Percentiles rank a stretch among this genome's conserved stretches.
These are phyloP conservation scores for Melinaea menophilus DNA, from an alignment of 2,888 invertebrate genomes.

Conservation along the genomic window DNA sequence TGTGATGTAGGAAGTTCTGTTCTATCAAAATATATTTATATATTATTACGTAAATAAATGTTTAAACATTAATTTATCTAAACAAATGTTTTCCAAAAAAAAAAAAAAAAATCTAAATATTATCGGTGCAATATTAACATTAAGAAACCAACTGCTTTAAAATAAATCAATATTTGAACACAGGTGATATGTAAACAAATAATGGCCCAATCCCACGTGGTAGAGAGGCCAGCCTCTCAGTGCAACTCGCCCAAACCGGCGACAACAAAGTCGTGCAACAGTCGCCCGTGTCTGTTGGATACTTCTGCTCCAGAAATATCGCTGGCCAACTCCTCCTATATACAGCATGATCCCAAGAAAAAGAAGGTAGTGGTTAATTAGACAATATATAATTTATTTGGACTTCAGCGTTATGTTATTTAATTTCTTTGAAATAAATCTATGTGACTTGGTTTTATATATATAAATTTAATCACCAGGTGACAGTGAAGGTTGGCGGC, in stretches of 20 bases:
- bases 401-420: background rate
- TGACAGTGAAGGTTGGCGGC: slow-evolving; percentile 92
- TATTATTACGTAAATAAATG: too few species aligned
- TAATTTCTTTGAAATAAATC: background rate
- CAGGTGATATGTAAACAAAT: slow-evolving; percentile 92
- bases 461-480: slow-evolving; percentile 48
- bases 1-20: too few species aligned
- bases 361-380: slow-evolving; percentile 74
- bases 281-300: slow-evolving; percentile 85
- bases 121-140: background rate
- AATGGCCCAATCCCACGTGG: slow-evolving; percentile 94
- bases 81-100: background rate
- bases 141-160: background rate
- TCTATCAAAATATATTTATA: too few species aligned
- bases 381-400: background rate
- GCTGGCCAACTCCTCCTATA: slow-evolving; percentile 87
- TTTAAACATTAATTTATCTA: too few species aligned
- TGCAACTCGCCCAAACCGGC: slow-evolving; percentile 87
- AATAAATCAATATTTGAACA: background rate
- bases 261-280: slow-evolving; percentile 90
- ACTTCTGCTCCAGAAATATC: slow-evolving; percentile 86
- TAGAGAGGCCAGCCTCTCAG: slow-evolving; percentile 85
- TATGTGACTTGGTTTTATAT: slow-evolving; percentile 4
- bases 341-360: slow-evolving; percentile 89
- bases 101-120: too few species aligned